Evolutionary conservation across 2,797 vertebrate species (phyloP).

Genomic region (Halcyon leucocephala): DNA sequence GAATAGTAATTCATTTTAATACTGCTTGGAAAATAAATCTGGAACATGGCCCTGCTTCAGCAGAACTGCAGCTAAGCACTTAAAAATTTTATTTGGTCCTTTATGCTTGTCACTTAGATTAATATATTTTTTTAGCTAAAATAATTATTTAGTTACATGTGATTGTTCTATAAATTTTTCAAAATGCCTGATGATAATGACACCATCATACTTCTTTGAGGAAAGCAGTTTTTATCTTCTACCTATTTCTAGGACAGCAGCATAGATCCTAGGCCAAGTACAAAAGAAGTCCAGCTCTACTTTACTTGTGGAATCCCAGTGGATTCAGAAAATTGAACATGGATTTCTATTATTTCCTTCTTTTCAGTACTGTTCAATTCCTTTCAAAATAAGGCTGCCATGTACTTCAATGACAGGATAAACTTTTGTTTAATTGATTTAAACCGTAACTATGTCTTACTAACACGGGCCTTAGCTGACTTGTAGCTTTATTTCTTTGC

Average conservation of each 20-base stretch:
- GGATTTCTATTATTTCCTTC: not conserved
- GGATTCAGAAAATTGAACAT: not conserved
- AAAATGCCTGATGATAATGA: not conserved
- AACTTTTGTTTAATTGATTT: not conserved
- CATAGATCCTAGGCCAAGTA: not conserved
- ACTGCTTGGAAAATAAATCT: not conserved
- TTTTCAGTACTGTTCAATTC: not conserved
- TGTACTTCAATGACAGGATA: not conserved
- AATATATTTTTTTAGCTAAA: not conserved
- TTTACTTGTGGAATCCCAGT: not conserved
- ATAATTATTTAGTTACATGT: not conserved
- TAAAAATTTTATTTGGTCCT: not conserved
- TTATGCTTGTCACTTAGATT: not conserved
- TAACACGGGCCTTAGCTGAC: not conserved
- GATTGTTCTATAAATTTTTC: not conserved
- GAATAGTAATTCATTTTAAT: not conserved
- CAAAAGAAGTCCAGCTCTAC: not conserved
- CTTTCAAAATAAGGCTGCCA: not conserved
- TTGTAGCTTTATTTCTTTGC: not conserved
- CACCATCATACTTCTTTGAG: not conserved
- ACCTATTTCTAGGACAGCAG: not conserved
- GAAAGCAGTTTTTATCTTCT: not conserved
- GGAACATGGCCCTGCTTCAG: not conserved
- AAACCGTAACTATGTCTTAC: not conserved
- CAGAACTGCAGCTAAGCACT: not conserved